These are phyloP conservation scores for Drosophila subobscura DNA, from an alignment of 1,140 invertebrate genomes.

Conservation along the genomic window DNA sequence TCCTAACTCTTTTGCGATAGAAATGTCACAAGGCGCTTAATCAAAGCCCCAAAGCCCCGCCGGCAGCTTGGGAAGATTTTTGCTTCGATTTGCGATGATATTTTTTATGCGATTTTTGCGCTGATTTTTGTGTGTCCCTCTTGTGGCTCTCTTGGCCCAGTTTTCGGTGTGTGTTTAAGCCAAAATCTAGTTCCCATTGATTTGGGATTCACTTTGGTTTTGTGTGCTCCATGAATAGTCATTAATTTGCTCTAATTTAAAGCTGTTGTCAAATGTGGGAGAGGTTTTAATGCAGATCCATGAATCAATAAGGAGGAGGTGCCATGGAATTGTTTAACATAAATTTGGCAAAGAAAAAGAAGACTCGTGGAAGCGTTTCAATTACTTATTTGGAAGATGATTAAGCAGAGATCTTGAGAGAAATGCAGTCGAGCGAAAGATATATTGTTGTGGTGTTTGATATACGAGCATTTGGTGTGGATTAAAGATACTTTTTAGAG, in stretches of 20 bases:
- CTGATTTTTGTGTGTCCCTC: conserved; percentile 27
- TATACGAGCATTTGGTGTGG: too few species aligned
- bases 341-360: too few species aligned
- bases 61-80: conserved; percentile 49
- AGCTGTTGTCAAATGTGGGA: conserved; percentile 48
- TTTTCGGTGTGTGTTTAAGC: conserved; percentile 24
- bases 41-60: conserved; percentile 24
- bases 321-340: neutral
- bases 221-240: conserved; percentile 13
- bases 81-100: conserved; percentile 13
- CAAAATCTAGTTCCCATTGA: conserved; percentile 55
- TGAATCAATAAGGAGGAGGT: conserved; percentile 1
- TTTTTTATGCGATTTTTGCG: conserved; percentile 20
- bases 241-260: conserved; percentile 56
- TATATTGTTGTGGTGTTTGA: too few species aligned
- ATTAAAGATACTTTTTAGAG: too few species aligned
- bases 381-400: too few species aligned
- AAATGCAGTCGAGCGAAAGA: too few species aligned
- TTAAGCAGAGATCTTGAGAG: too few species aligned
- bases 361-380: too few species aligned
- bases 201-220: conserved; percentile 24
- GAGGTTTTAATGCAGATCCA: conserved; percentile 37
- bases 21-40: conserved; percentile 48
- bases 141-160: conserved; percentile 34
- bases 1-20: conserved; percentile 31